Conservation (phyloP, 2,888 invertebrate species). For the Leptinotarsa rubiginosa region DNA sequence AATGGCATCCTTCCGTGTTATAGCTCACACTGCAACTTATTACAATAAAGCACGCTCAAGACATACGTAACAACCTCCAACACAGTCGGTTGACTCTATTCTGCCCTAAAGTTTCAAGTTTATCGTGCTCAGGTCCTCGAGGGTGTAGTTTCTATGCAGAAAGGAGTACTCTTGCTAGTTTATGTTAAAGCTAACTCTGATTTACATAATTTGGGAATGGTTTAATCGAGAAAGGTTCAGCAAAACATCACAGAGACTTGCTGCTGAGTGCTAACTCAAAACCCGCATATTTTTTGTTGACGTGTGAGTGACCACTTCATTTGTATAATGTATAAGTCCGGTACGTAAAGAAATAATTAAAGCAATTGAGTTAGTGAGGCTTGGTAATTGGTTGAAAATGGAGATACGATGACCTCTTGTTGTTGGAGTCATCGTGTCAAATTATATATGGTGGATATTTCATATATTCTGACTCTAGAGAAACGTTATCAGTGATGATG, state of each 20-base stretch:
- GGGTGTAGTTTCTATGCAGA: constrained; percentile 40
- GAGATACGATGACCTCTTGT: constrained; percentile 34
- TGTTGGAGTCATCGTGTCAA: neutral
- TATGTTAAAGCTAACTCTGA: constrained; percentile 40
- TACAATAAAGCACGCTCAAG: constrained; percentile 5
- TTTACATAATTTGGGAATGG: constrained; percentile 40
- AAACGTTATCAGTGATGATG: too few species aligned
- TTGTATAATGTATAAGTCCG: constrained; percentile 36
- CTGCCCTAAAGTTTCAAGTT: constrained; percentile 42
- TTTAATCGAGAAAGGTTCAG: constrained; percentile 38
- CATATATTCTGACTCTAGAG: too few species aligned
- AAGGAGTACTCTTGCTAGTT: constrained; percentile 40
- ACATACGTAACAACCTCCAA: constrained; percentile 30
- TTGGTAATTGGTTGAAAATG: constrained; percentile 31
- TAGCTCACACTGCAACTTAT: neutral
- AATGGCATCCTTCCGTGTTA: neutral
- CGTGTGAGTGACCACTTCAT: constrained; percentile 9
- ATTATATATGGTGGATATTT: too few species aligned
- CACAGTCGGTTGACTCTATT: constrained; percentile 37
- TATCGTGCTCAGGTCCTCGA: constrained; percentile 37
- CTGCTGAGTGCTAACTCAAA: neutral
- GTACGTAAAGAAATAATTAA: constrained; percentile 39
- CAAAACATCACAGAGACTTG: constrained; percentile 17
- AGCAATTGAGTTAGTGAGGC: constrained; percentile 32
- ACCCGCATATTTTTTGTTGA: constrained; percentile 23